Evolutionary conservation across 2,888 invertebrate species (phyloP).

Genomic region (Netelia virgata): DNA sequence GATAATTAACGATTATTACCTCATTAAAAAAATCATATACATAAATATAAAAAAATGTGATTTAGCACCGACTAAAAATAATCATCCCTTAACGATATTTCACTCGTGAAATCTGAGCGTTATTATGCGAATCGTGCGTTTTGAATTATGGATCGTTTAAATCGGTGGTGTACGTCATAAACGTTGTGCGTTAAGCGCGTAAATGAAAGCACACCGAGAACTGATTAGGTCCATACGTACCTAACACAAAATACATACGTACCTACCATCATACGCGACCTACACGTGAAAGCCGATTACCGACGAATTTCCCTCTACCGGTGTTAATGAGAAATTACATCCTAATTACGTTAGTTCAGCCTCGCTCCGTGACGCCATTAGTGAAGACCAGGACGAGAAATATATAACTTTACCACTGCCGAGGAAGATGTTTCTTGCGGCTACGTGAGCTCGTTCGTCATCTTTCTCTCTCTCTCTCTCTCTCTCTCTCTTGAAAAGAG

Average conservation of each 20-base stretch:
- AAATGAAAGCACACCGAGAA: not conserved
- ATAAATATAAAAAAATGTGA: no score
- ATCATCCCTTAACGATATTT: no score
- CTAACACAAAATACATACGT: not conserved
- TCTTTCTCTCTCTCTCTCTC: not conserved
- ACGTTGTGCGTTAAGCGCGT: no score
- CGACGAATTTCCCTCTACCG: slow-evolving; percentile 32
- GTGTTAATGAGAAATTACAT: slow-evolving; percentile 50
- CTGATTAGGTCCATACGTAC: slow-evolving; percentile 2
- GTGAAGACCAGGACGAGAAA: not conserved
- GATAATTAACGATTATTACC: no score
- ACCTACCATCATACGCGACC: not conserved
- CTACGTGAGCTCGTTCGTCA: not conserved
- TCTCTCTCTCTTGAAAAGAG: not conserved
- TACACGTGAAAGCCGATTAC: slow-evolving; percentile 38
- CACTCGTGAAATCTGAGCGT: no score
- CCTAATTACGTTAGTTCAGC: slow-evolving; percentile 32
- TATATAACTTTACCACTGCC: not conserved
- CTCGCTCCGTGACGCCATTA: not conserved
- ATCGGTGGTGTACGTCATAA: no score
- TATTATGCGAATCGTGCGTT: no score
- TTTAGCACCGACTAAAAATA: no score
- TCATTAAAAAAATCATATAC: no score
- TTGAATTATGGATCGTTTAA: no score
- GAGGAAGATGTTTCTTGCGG: not conserved